Conservation (phyloP, 2,113 vertebrate genomes). For the Cromileptes altivelis region DNA sequence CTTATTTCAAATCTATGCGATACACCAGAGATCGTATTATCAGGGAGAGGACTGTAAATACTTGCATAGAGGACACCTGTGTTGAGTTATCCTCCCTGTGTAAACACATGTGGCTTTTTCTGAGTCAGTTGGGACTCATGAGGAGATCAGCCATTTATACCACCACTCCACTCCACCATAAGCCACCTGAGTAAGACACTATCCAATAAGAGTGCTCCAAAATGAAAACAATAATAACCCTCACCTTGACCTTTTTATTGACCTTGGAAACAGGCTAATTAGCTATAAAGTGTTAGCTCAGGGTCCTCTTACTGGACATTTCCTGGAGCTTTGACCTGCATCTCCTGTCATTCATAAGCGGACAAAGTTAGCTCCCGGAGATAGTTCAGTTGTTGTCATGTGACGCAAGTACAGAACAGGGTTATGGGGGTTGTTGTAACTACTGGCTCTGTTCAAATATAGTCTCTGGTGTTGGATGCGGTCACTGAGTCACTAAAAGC, state of each 20-base stretch:
- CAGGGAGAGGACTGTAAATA: not conserved
- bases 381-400: not conserved
- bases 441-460: not conserved
- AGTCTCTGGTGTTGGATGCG: not conserved
- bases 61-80: not conserved
- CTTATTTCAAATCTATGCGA: not conserved
- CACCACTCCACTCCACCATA: not conserved
- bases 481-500: not conserved
- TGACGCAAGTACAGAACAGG: not conserved
- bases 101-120: not conserved
- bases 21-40: not conserved
- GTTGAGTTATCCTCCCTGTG: not conserved
- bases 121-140: not conserved
- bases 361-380: not conserved
- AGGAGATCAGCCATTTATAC: not conserved
- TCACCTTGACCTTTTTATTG: not conserved
- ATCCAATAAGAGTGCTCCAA: not conserved
- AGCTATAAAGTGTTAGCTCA: not conserved
- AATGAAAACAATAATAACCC: not conserved
- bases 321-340: not conserved
- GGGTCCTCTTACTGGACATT: not conserved
- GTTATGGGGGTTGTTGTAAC: not conserved
- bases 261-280: not conserved
- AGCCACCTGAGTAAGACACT: not conserved
- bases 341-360: not conserved